Conservation (phyloP, 2,113 vertebrate genomes). For the Marcusenius ussheri region DNA sequence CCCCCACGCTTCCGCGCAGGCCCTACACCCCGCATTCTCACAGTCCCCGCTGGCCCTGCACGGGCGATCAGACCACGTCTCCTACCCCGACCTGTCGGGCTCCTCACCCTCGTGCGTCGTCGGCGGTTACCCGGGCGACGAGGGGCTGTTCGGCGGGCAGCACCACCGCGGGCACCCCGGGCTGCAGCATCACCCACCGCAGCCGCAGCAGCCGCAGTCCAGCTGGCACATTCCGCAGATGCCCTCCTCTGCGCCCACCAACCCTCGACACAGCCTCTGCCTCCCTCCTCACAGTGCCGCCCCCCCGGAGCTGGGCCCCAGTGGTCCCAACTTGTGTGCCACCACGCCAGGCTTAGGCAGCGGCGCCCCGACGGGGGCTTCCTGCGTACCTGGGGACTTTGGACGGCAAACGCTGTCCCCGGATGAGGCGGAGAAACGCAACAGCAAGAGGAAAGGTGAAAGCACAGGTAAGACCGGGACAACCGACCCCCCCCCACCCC, state of each 20-base stretch:
- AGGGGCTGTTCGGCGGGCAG: conserved; percentile 85
- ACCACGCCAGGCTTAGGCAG: conserved; percentile 77
- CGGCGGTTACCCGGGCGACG: conserved; percentile 83
- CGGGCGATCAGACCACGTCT: conserved; percentile 92
- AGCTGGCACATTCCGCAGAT: conserved; percentile 88
- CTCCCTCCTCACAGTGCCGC: conserved; percentile 74
- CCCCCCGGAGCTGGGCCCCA: conserved; percentile 76
- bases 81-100: conserved; percentile 86
- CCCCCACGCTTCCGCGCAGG: conserved; percentile 83
- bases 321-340: conserved; percentile 78
- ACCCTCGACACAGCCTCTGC: conserved; percentile 74
- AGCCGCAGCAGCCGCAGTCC: conserved; percentile 47
- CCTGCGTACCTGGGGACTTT: conserved; percentile 84
- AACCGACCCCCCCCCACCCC: no score
- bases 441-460: conserved; percentile 87
- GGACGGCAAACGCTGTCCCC: conserved; percentile 86
- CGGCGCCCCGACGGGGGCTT: conserved; percentile 75
- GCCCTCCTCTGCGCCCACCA: conserved; percentile 59
- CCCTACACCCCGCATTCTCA: conserved; percentile 85
- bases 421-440: conserved; percentile 85
- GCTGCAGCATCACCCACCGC: conserved; percentile 52
- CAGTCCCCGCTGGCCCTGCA: conserved; percentile 86
- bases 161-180: conserved; percentile 62
- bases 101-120: conserved; percentile 82
- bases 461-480: conserved; percentile 77